These are phyloP conservation scores for Spisula subtruncata DNA, from an alignment of 2,888 invertebrate species.

Conservation along the genomic window DNA sequence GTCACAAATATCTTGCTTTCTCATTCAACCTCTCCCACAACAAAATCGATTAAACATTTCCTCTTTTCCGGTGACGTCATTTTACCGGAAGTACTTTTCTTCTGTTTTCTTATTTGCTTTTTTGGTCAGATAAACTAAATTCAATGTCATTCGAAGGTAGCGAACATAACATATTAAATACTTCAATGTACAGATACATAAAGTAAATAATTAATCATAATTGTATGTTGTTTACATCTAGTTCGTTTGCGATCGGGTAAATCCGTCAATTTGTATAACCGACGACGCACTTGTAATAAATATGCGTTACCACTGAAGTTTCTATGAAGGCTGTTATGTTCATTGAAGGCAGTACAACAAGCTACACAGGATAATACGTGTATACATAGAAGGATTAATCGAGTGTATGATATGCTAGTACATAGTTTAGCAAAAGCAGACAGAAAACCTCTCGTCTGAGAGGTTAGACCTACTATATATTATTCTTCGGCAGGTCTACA, in stretches of 20 bases:
- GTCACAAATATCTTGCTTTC: conserved; percentile 5
- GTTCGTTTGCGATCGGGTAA: neutral
- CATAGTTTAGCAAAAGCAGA: too few relatives aligned
- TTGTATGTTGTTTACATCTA: neutral
- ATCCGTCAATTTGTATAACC: neutral
- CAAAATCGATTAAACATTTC: conserved; percentile 48
- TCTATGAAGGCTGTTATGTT: too few relatives aligned
- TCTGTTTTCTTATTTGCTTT: neutral
- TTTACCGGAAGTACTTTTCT: conserved; percentile 38
- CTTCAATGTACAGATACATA: neutral
- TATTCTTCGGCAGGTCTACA: too few relatives aligned
- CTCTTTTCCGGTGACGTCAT: conserved; percentile 59
- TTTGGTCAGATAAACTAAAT: neutral
- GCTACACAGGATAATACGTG: too few relatives aligned
- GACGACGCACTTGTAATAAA: neutral
- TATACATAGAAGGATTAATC: too few relatives aligned
- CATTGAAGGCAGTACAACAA: too few relatives aligned
- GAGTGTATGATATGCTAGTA: too few relatives aligned
- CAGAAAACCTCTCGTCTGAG: too few relatives aligned
- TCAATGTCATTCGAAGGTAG: neutral
- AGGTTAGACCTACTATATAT: too few relatives aligned
- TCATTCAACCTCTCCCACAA: conserved; percentile 50
- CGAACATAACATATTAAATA: neutral
- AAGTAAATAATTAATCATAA: neutral
- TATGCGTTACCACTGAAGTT: too few relatives aligned